phyloP scores from a whole-genome alignment of 2,888 invertebrate species.

The Subacronicta megacephala region DNA sequence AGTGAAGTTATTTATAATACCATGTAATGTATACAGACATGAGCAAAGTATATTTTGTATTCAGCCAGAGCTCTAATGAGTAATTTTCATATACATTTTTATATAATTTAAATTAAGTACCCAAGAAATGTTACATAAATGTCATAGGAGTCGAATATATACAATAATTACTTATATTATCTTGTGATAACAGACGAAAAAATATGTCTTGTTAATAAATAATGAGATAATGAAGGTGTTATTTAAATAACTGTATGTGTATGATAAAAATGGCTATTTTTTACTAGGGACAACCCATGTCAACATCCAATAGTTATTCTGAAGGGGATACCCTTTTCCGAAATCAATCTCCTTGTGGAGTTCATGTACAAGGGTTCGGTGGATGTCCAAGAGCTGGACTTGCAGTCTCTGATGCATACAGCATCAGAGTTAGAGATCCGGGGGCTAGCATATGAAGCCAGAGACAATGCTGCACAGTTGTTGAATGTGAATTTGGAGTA shows the following conservation, averaged over 20 bases:
- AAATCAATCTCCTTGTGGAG: slow-evolving; percentile 91
- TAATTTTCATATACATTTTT: slow-evolving; percentile 43
- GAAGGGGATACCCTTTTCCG: slow-evolving; percentile 91
- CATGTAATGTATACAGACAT: slow-evolving; percentile 69
- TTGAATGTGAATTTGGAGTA: slow-evolving; percentile 88
- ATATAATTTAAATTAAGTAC: slow-evolving; percentile 28
- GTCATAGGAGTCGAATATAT: slow-evolving; percentile 58
- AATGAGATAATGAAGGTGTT: slow-evolving; percentile 58
- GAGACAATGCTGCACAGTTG: slow-evolving; percentile 89
- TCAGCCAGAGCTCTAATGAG: slow-evolving; percentile 50
- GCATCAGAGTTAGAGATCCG: slow-evolving; percentile 92
- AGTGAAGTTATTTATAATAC: slow-evolving; percentile 77
- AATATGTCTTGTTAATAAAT: slow-evolving; percentile 56
- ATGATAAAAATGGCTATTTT: slow-evolving; percentile 50
- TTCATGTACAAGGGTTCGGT: slow-evolving; percentile 93
- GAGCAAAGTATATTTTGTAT: slow-evolving; percentile 64
- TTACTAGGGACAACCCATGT: slow-evolving; percentile 91
- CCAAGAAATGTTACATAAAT: slow-evolving; percentile 64
- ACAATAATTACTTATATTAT: slow-evolving; percentile 61
- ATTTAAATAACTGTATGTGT: slow-evolving; percentile 46
- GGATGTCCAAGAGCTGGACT: slow-evolving; percentile 91
- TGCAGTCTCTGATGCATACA: slow-evolving; percentile 91
- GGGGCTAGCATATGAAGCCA: slow-evolving; percentile 90
- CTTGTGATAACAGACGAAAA: slow-evolving; percentile 65
- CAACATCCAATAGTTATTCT: slow-evolving; percentile 93